Evolutionary conservation across 2,888 invertebrate genomes (phyloP).

Genomic region (Diarsia dahlii): DNA sequence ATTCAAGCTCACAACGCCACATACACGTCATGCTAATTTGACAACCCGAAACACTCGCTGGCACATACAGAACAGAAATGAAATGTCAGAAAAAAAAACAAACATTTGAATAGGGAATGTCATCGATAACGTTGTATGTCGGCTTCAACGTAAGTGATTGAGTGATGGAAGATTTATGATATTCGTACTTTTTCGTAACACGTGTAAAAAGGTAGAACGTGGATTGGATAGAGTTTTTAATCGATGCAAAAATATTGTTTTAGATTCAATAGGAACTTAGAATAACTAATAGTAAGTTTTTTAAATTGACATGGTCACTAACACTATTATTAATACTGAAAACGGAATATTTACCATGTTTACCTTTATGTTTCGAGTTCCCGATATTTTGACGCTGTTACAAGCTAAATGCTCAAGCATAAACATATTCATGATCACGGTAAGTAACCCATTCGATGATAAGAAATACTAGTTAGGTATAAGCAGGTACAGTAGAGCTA

Average conservation of each 20-base stretch:
- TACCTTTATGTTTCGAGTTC: too few species aligned
- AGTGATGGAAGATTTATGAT: conserved; percentile 49
- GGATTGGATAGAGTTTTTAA: background rate
- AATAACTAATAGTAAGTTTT: background rate
- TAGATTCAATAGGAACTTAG: background rate
- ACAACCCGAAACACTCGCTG: conserved; percentile 18
- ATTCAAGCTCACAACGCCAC: background rate
- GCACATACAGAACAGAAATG: conserved; percentile 9
- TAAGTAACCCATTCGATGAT: too few species aligned
- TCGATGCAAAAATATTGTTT: background rate
- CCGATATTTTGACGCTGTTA: too few species aligned
- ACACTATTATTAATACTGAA: too few species aligned
- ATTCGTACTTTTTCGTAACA: background rate
- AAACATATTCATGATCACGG: too few species aligned
- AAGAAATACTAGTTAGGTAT: background rate
- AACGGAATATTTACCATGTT: too few species aligned
- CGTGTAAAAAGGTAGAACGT: conserved; percentile 2
- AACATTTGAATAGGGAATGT: conserved; percentile 45
- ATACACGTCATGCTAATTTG: conserved; percentile 2
- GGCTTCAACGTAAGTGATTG: conserved; percentile 31
- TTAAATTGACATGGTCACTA: too few species aligned
- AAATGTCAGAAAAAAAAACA: conserved; percentile 33
- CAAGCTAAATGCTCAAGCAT: too few species aligned
- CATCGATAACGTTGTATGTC: conserved; percentile 43
- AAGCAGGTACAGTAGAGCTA: background rate